phyloP scores from a whole-genome alignment of 2,113 vertebrate species.

The Lepus americanus region DNA sequence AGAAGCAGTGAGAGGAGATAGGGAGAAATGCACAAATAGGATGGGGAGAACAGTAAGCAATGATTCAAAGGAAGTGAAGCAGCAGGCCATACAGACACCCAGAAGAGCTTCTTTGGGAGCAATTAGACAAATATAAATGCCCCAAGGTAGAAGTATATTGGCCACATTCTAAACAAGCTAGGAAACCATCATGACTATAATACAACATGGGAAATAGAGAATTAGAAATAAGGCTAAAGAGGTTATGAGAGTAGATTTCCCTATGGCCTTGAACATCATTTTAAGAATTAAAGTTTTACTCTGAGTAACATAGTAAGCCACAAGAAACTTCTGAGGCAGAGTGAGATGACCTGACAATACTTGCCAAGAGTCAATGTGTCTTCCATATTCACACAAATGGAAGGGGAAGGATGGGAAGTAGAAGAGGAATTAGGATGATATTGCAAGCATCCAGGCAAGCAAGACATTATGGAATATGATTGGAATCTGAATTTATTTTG shows the following conservation, averaged over 20 bases:
- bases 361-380: not conserved
- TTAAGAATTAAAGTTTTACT: not conserved
- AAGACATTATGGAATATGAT: not conserved
- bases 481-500: not conserved
- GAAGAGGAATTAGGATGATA: not conserved
- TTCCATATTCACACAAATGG: not conserved
- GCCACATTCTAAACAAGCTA: not conserved
- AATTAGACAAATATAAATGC: fast-evolving
- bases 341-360: not conserved
- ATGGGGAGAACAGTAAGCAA: not conserved
- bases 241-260: not conserved
- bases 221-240: not conserved
- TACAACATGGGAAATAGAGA: not conserved
- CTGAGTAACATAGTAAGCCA: not conserved
- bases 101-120: not conserved
- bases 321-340: not conserved
- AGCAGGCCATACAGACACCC: not conserved
- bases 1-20: not conserved
- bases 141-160: not conserved
- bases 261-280: not conserved
- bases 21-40: not conserved
- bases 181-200: not conserved
- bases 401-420: not conserved
- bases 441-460: not conserved
- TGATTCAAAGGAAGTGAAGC: not conserved